phyloP scores from a whole-genome alignment of 2,113 vertebrate species.

The Leptobrachium leishanense region DNA sequence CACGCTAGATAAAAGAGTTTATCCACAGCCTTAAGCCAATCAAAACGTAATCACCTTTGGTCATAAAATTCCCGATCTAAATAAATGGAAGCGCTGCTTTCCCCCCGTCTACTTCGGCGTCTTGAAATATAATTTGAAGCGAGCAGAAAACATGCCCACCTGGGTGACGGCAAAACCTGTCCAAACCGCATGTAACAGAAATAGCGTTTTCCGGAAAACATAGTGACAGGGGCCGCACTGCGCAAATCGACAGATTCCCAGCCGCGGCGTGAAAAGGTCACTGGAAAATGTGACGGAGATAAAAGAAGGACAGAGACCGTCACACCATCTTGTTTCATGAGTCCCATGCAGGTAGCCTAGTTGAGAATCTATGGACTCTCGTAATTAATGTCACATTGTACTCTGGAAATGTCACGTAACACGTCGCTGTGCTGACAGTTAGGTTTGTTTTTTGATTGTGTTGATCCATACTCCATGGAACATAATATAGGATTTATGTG shows the following conservation, averaged over 20 bases:
- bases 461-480: no score
- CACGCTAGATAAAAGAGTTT: constrained; percentile 30
- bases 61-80: constrained; percentile 16
- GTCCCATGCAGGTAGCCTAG: no score
- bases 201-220: background rate
- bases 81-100: background rate
- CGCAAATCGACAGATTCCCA: background rate
- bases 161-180: background rate
- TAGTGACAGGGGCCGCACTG: no score
- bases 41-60: constrained; percentile 18
- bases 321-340: no score
- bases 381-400: no score
- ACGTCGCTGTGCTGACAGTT: no score
- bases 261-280: background rate
- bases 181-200: background rate
- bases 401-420: no score
- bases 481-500: no score
- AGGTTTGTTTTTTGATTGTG: no score
- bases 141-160: background rate
- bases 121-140: background rate
- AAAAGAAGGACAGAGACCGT: no score
- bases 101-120: background rate
- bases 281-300: background rate
- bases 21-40: constrained; percentile 27
- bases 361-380: no score